phyloP scores from a whole-genome alignment of 2,888 invertebrate genomes.

The Eristalinus sepulchralis region DNA sequence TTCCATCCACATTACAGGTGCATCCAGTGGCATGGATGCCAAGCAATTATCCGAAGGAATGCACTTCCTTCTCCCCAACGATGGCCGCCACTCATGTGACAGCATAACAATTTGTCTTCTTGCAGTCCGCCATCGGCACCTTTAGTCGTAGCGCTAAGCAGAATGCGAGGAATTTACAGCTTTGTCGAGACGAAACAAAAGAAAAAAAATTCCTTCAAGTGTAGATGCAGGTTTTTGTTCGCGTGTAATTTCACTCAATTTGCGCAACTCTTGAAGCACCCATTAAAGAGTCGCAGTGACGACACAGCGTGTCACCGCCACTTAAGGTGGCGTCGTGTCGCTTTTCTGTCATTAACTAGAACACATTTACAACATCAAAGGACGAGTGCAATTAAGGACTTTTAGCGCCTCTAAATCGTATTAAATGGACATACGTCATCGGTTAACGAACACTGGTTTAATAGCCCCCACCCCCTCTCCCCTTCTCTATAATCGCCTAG shows the following conservation, averaged over 20 bases:
- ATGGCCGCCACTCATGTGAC: neutral
- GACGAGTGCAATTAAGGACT: constrained; percentile 45
- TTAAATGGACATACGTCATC: constrained; percentile 42
- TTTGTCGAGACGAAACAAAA: neutral
- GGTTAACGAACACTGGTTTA: constrained; percentile 9
- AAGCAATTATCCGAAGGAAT: constrained; percentile 13
- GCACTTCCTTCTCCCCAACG: neutral
- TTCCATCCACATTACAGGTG: neutral
- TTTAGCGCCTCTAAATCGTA: constrained; percentile 40
- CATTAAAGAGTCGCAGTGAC: neutral
- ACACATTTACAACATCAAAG: constrained; percentile 55
- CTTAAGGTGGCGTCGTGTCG: constrained; percentile 38
- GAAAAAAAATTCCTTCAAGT: neutral
- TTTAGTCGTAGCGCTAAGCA: neutral
- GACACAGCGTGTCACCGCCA: constrained; percentile 9
- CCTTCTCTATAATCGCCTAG: too few species aligned
- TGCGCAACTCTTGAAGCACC: neutral
- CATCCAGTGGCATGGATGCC: neutral
- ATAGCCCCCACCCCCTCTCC: neutral
- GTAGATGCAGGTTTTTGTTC: neutral
- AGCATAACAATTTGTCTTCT: constrained; percentile 21
- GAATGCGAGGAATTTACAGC: neutral
- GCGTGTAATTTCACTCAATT: constrained; percentile 11
- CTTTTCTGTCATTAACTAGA: constrained; percentile 30
- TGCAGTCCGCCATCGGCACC: neutral